Conservation (phyloP, 1,140 invertebrate species). For the Eurosta solidaginis region DNA sequence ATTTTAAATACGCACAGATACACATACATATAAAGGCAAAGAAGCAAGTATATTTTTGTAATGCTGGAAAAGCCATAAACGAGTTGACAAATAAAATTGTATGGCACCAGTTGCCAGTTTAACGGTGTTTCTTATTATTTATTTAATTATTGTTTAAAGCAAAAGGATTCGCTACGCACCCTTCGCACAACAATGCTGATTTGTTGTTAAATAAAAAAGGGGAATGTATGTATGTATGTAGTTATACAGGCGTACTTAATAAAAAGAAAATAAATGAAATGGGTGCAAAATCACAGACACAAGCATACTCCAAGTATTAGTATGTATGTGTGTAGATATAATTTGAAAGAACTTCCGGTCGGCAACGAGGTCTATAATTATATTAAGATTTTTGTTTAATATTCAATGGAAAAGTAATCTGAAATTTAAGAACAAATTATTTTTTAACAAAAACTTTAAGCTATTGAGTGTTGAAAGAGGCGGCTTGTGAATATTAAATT, state of each 20-base stretch:
- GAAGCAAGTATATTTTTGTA: neutral
- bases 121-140: neutral
- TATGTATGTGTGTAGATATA: slow-evolving; percentile 39
- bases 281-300: neutral
- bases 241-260: neutral
- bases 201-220: neutral
- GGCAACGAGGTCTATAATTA: slow-evolving; percentile 43
- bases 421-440: slow-evolving; percentile 1
- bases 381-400: slow-evolving; percentile 39
- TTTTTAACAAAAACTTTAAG: neutral
- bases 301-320: neutral
- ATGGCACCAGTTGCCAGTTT: neutral
- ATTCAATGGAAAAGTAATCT: neutral
- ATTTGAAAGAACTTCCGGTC: slow-evolving; percentile 52
- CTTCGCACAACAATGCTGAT: neutral
- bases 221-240: neutral
- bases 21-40: neutral
- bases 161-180: slow-evolving; percentile 18
- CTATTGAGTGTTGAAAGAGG: neutral
- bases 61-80: neutral
- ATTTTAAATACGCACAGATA: neutral
- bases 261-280: slow-evolving; percentile 5
- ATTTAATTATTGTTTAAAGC: neutral
- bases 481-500: neutral
- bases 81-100: slow-evolving; percentile 3